These are phyloP conservation scores for Holothuria leucospilota DNA, from an alignment of 53 echinoderm and acorn worm genomes.

Conservation along the genomic window DNA sequence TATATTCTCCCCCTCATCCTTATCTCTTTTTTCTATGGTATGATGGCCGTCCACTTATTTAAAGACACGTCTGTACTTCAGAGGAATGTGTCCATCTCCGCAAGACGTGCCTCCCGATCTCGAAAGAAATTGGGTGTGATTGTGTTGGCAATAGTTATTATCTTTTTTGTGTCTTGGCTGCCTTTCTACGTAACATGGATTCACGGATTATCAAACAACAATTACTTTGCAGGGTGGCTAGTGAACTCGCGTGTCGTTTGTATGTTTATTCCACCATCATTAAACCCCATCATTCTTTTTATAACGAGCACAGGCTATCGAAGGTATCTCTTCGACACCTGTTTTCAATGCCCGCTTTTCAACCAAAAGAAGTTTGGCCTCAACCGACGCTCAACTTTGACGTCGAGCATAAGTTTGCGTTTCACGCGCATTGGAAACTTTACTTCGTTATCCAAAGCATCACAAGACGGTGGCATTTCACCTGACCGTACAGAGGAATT, in stretches of 20 bases:
- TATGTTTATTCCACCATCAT: background rate
- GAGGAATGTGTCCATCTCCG: background rate
- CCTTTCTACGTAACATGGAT: background rate
- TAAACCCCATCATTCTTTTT: constrained; percentile 11
- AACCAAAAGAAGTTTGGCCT: background rate
- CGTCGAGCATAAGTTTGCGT: background rate
- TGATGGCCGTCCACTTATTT: constrained; percentile 12
- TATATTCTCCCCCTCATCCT: background rate
- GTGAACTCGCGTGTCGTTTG: no score
- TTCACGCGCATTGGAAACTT: background rate
- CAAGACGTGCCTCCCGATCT: background rate
- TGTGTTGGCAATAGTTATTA: background rate
- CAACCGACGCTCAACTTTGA: background rate
- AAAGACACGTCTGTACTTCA: background rate
- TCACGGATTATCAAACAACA: background rate
- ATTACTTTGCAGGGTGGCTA: no score
- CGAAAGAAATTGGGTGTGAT: constrained; percentile 17
- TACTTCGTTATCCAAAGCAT: no score
- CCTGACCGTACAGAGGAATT: no score
- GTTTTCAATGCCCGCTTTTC: background rate
- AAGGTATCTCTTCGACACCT: background rate
- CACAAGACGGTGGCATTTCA: no score
- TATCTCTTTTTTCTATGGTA: constrained; percentile 13
- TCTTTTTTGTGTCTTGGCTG: constrained; percentile 31
- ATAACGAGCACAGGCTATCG: constrained; percentile 18